These are phyloP conservation scores for Cinara cedri DNA, from an alignment of 2,888 invertebrate species.

Conservation along the genomic window DNA sequence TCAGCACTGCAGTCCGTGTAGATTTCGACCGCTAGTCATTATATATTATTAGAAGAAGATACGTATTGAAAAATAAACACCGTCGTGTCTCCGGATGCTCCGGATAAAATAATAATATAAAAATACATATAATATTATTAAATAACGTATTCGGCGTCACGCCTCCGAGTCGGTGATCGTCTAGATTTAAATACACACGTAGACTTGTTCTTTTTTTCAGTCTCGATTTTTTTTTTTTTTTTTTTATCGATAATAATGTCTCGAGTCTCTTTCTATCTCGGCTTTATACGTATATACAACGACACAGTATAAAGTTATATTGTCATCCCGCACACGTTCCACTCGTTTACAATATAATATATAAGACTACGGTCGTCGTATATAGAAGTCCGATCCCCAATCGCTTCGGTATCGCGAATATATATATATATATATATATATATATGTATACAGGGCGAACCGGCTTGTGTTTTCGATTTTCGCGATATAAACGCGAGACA, in stretches of 20 bases:
- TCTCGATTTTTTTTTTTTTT: not conserved
- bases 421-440: not conserved
- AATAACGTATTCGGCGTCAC: slow-evolving; percentile 35
- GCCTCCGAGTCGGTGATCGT: not conserved
- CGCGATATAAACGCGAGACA: not conserved
- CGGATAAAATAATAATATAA: slow-evolving; percentile 12
- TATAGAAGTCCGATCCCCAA: slow-evolving; percentile 36
- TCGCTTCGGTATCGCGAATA: not conserved
- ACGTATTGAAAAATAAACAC: too few species aligned
- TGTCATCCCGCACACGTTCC: slow-evolving; percentile 48
- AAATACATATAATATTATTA: too few species aligned
- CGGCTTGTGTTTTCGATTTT: too few species aligned
- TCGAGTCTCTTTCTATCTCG: not conserved
- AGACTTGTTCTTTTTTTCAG: slow-evolving; percentile 17
- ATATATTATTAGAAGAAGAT: too few species aligned
- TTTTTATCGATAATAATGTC: slow-evolving; percentile 24
- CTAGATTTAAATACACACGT: slow-evolving; percentile 43
- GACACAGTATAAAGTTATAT: slow-evolving; percentile 31
- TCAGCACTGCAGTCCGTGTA: too few species aligned
- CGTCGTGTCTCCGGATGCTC: not conserved
- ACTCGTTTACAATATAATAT: slow-evolving; percentile 30
- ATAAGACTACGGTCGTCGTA: not conserved
- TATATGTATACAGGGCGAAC: not conserved
- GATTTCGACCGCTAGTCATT: too few species aligned
- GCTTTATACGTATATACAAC: not conserved